phyloP scores from a whole-genome alignment of 2,888 invertebrate genomes.

The Serrognathus titanus region DNA sequence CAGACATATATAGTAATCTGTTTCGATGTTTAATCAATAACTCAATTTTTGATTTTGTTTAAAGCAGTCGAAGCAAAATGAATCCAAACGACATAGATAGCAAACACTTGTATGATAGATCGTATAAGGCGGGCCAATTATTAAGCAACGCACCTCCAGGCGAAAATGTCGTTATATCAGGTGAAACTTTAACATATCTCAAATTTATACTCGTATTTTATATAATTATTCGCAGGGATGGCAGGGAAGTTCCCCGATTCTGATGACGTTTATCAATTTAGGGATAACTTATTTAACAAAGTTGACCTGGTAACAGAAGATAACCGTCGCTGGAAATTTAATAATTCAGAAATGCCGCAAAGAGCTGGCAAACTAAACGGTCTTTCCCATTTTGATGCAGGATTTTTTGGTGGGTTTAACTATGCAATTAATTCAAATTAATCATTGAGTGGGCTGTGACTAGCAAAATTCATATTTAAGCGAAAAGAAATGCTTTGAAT shows the following conservation, averaged over 20 bases:
- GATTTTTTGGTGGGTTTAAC: conserved; percentile 58
- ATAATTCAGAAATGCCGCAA: conserved; percentile 56
- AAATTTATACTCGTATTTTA: too few relatives aligned
- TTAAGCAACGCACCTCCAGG: conserved; percentile 40
- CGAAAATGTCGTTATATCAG: conserved; percentile 65
- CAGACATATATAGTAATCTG: too few relatives aligned
- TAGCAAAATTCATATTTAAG: too few relatives aligned
- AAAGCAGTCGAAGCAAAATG: too few relatives aligned
- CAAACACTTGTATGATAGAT: too few relatives aligned
- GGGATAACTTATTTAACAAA: conserved; percentile 69
- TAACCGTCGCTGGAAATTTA: conserved; percentile 69
- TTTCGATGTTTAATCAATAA: too few relatives aligned
- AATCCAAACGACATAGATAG: too few relatives aligned
- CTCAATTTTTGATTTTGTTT: too few relatives aligned
- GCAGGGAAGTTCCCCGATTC: conserved; percentile 77
- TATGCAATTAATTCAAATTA: too few relatives aligned
- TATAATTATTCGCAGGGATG: conserved; percentile 43
- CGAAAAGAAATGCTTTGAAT: too few relatives aligned
- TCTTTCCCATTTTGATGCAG: conserved; percentile 54
- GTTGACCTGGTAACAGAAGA: conserved; percentile 82
- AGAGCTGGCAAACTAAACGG: conserved; percentile 65
- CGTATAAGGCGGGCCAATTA: neutral
- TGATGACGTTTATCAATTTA: conserved; percentile 67
- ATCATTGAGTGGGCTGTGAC: too few relatives aligned
- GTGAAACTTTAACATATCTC: too few relatives aligned